Conservation (phyloP, 2,797 vertebrate species). For the Anabas testudineus region DNA sequence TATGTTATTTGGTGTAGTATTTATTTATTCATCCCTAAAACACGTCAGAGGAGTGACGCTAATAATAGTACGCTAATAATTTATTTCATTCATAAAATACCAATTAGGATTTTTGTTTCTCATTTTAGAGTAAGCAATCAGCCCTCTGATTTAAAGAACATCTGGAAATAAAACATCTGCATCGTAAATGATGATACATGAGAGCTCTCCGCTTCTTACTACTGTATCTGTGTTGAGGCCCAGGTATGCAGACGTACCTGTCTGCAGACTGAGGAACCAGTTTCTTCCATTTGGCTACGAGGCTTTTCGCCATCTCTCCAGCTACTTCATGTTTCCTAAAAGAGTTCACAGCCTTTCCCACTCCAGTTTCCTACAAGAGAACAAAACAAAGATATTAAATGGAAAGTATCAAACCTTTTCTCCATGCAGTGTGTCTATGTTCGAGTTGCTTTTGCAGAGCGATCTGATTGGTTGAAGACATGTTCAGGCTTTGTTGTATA, state of each 20-base stretch:
- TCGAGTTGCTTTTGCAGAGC: background rate
- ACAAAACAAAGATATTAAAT: conserved; percentile 1
- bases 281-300: conserved; percentile 98
- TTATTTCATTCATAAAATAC: no score
- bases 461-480: conserved; percentile 9
- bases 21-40: no score
- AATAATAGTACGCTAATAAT: no score
- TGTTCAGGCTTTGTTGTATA: background rate
- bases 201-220: background rate
- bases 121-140: background rate
- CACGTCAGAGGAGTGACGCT: no score
- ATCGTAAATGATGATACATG: background rate
- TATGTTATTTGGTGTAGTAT: no score
- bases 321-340: conserved; percentile 92
- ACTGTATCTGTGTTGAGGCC: background rate
- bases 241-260: conserved; percentile 76
- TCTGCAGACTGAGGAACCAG: conserved; percentile 92
- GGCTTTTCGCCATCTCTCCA: conserved; percentile 90
- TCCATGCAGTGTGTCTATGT: background rate
- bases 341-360: conserved; percentile 97
- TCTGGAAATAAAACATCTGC: background rate
- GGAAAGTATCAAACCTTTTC: background rate
- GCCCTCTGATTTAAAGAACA: background rate
- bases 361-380: conserved; percentile 90
- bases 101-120: no score